Base-by-base conservation (phyloP, 64 coral and sea anemone species). In the Acropora tenuis region DNA sequence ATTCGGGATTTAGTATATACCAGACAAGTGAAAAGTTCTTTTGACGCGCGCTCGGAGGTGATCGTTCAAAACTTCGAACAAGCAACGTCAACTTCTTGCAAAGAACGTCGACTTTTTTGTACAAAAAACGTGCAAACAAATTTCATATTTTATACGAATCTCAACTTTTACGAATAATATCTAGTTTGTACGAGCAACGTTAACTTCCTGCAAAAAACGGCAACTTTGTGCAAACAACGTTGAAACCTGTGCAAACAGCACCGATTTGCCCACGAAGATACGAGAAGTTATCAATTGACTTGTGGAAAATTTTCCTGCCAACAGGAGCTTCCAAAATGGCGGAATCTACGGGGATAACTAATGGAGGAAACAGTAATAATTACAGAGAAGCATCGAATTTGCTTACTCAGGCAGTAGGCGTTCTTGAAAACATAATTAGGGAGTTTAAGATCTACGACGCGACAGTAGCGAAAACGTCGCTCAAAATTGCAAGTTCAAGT, bases 41-140 rank as follows among this genome's bases (percentile, higher is more conserved):
- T 30, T 30, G 30, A 30, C 30, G 30, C 30, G 30, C 30, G 30
- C 30, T 30, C 30, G 30, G 30, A 30, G 30, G 30, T 30, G 30
- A 30, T 75, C 43, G 73, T 75, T 42, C 73, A 75, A 41, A 75
- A 41, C 73, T 75, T 75, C 43, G 73, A 42, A 41, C 73, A 12
- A 75, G 43, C 73, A 75, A 75, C 73, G 73, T 75, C 73, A 75
- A 75, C 73, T 41, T 75, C 43, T 20, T 75, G 19, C n/a, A 75
- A 41, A 41, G 5, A 75, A 41, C 73, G 2, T 75, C 30, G 8
- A 75, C 73, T 42, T 42, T 41, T 45, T 75, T 75, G 73, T 75
- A 75, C 73, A 75, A 75, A 75, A 4, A 75, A 75, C 43, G 73
- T 75, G 43, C 20, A 75, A 75, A 75, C 20, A 75, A 75, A 8